Base-by-base conservation (phyloP, 2,797 vertebrate genomes). In the Acanthis flammea region DNA sequence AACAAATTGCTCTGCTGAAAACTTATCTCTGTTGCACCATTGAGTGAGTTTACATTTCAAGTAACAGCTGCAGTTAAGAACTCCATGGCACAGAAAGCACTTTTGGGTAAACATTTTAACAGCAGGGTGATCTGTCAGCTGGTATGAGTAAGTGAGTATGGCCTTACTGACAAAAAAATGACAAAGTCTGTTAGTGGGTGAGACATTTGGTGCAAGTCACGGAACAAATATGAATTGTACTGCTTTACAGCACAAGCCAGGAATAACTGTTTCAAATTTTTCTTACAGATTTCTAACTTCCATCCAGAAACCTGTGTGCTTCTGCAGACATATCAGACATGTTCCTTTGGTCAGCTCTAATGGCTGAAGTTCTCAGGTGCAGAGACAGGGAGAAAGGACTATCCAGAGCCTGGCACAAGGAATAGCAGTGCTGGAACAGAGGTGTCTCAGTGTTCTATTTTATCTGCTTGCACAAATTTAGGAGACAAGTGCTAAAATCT, bases 291-390 rank as follows among this genome's bases (percentile, higher is more conserved):
- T 83, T 70, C 14, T 33, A 62, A 25, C 30, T 85, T 9, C 51
- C 30, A 28, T 13, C 22, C 30, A 45, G 51, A 63, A 80, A 37
- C 9, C 7, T 3, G 0, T 24, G 42, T 35, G 24, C 47, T 71
- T n/a, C 41, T 50, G 54, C n/a, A 54, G 30, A 27, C 19, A 24
- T 0, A 0, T 22, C 5, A 22, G 8, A 48, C 0, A 2, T 28
- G 13, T 39, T 39, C 19, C 35, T 85, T 44, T 44, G 57, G 21
- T 31, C 74, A 60, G 10, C 57, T 28, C 23, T 45, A 17, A 18
- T 22, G 31, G 37, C 21, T 53, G 39, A 68, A 60, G n/a, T 22
- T 14, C n/a, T 51, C 37, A 57, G 17, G 5, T 24, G 14, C 17
- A 45, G n/a, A 74, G 39, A 37, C 18, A 44, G 11, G 12, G n/a